phyloP scores from a whole-genome alignment of 1,140 invertebrate species.

The Zaprionus capensis region DNA sequence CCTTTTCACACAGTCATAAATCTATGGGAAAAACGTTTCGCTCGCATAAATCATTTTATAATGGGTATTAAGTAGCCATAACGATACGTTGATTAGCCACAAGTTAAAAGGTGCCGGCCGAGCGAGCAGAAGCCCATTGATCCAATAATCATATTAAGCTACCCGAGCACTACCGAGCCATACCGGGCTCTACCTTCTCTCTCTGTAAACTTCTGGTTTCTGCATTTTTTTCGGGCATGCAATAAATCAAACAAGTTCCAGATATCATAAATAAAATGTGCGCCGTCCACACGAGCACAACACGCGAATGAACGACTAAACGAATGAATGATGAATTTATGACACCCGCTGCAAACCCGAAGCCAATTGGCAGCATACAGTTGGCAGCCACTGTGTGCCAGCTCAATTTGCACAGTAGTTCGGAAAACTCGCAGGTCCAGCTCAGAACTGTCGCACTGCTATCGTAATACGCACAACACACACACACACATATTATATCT shows the following conservation, averaged over 20 bases:
- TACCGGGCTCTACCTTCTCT: no score
- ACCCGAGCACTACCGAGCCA: slow-evolving; percentile 1
- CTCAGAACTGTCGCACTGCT: slow-evolving; percentile 37
- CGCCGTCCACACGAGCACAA: slow-evolving; percentile 34
- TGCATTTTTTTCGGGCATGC: slow-evolving; percentile 37
- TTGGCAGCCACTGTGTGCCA: slow-evolving; percentile 39
- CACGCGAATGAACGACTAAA: slow-evolving; percentile 39
- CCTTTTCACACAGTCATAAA: slow-evolving; percentile 78
- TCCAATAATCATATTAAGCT: slow-evolving; percentile 13
- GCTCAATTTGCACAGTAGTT: slow-evolving; percentile 60
- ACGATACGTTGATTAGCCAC: slow-evolving; percentile 37
- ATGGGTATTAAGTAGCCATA: slow-evolving; percentile 55
- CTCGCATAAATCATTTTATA: slow-evolving; percentile 69
- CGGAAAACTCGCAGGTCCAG: slow-evolving; percentile 31
- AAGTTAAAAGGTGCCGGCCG: slow-evolving; percentile 66
- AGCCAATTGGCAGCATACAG: slow-evolving; percentile 58
- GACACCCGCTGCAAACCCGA: slow-evolving; percentile 56
- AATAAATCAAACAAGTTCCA: slow-evolving; percentile 67
- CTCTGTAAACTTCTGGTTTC: slow-evolving; percentile 23
- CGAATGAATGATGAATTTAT: slow-evolving; percentile 77
- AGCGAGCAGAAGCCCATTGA: slow-evolving; percentile 14
- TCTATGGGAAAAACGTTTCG: slow-evolving; percentile 51
- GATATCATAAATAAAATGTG: slow-evolving; percentile 50
- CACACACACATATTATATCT: slow-evolving; percentile 37
- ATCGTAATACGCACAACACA: slow-evolving; percentile 65